Base-by-base conservation (phyloP, 2,888 invertebrate genomes). In the Tenthredo distinguenda region DNA sequence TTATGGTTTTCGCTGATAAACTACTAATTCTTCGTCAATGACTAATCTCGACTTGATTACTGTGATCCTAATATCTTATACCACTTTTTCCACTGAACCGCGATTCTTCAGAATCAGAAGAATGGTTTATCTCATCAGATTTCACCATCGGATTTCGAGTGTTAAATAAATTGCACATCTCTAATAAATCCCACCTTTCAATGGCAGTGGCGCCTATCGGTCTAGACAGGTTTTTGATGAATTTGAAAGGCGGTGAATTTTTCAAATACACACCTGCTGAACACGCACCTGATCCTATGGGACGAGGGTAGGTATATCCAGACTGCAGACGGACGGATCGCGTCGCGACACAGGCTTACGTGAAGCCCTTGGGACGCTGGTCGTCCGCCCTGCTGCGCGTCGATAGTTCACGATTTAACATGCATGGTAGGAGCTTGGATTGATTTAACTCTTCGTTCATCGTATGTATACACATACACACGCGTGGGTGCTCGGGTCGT, bases 371-470 rank as follows among this genome's bases (percentile, higher is more conserved):
- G 81, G 81, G 81, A 81, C 81, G 58, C 58, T 50, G n/a, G 34
- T 77, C 50, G 77, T 77, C 50, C 77, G 34, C 55, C 34, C 15
- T 47, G 18, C 77, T 74, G 7, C 43, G 55, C 77, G 40, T 77
- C 77, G 77, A 81, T 81, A 81, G 81, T 81, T 81, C 21, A 37
- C 81, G 81, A 81, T 81, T 81, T 81, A 81, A 62, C 81, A 40
- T 40, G 77, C 40, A 58, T 47, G 77, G 77, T 34, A 47, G 55
- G 26, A 50, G 21, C 31, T 50, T 2, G 31, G 77, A 77, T 77
- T 77, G 77, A 77, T 77, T 77, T 47, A 50, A 77, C 26, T 40
- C 74, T 74, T 74, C 74, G 21, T 43, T 43, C 74, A 74, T 43
- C 72, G 37, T 40, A n/a, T 72, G 37, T 40, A 37, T 71, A 15